phyloP scores from a whole-genome alignment of 2,797 vertebrate species.

The Micromesistius poutassou region DNA sequence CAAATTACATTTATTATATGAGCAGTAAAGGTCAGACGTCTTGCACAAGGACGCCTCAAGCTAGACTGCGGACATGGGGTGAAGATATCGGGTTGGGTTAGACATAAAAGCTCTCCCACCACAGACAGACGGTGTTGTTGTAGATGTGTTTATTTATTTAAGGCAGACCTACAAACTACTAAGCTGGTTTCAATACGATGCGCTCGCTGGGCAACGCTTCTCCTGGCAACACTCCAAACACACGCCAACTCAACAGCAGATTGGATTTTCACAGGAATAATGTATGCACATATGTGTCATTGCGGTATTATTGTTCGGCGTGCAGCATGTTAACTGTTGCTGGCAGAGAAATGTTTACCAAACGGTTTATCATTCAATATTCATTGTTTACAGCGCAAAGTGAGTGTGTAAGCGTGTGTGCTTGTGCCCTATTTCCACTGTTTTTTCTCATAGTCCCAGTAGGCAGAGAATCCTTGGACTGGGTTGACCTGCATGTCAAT shows the following conservation, averaged over 20 bases:
- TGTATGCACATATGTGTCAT: background rate
- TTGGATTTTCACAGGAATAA: background rate
- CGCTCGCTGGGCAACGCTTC: background rate
- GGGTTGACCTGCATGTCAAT: conserved; percentile 63
- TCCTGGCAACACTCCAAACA: background rate
- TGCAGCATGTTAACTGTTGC: background rate
- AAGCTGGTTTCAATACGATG: background rate
- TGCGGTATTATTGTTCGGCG: background rate
- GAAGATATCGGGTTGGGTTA: background rate
- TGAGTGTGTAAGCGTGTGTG: background rate
- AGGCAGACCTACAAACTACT: background rate
- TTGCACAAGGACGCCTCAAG: background rate
- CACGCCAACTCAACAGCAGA: background rate
- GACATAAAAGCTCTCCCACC: background rate
- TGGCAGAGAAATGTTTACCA: background rate
- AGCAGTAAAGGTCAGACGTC: background rate
- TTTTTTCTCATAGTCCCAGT: conserved; percentile 65
- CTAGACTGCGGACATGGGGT: background rate
- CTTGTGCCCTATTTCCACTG: conserved; percentile 52
- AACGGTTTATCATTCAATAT: background rate
- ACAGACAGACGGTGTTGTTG: background rate
- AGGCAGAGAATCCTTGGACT: conserved; percentile 40
- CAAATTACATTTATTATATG: background rate
- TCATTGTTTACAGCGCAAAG: background rate
- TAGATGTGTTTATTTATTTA: background rate